Evolutionary conservation across 2,888 invertebrate species (phyloP), one percentile per base, ranked within the genome.

Genomic region (Oscheius myriophilus): DNA sequence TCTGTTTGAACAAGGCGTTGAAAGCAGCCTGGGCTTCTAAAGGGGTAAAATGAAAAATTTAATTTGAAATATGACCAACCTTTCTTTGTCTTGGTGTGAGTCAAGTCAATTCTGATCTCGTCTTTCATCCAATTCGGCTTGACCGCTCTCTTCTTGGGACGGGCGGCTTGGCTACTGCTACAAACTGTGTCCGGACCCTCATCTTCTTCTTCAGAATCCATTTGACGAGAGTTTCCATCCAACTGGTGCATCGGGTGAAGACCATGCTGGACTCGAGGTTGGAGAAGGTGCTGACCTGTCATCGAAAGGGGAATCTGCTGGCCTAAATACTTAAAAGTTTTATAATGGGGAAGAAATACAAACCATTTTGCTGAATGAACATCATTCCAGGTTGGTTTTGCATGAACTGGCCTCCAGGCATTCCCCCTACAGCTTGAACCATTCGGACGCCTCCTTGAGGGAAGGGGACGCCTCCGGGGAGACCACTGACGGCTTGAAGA

Each of bases 11-110:
- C 54, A 79, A 42, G n/a, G 66, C 52, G 9, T 63, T 53, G 9
- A 71, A 57, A 16, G 75, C 71, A 43, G 71, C 66, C 67, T 74
- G 33, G 0, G 78, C 78, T 41, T 75, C 69, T 39, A 39, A 61
- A 45, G n/a, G 12, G 9, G 4, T 25, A 1, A 25, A 25, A n/a
- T 25, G 54, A 54, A 54, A 54, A 26, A 26, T n/a, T n/a, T n/a
- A n/a, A n/a, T 2, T 54, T 6, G 26, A 21, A 26, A 21, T n/a
- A 26, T 54, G 18, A 21, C n/a, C n/a, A n/a, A 23, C 26, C 41
- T 49, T 41, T 43, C 12, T 23, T 12, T 51, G 51, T 25, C 21
- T 21, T 51, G 2, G n/a, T 12, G n/a, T 25, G 21, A n/a, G n/a
- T n/a, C n/a, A n/a, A n/a, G n/a, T n/a, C n/a, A n/a, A n/a, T n/a